These are phyloP conservation scores for Tetrapedia diversipes DNA, from an alignment of 2,888 invertebrate genomes.

Conservation along the genomic window DNA sequence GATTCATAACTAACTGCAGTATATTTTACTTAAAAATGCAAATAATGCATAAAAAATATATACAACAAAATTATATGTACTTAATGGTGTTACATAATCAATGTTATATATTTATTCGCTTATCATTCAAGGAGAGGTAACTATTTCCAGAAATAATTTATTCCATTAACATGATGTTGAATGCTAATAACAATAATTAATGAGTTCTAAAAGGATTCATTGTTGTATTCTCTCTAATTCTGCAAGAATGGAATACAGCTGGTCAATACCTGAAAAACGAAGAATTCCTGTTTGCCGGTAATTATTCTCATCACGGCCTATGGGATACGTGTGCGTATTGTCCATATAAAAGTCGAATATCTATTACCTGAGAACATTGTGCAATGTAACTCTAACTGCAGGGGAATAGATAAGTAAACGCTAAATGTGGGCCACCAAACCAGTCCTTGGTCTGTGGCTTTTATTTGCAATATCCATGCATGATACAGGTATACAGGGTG, in stretches of 20 bases:
- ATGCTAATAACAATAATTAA: neutral
- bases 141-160: slow-evolving; percentile 3
- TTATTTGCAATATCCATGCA: neutral
- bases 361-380: slow-evolving; percentile 50
- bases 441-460: slow-evolving; percentile 44
- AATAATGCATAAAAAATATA: no score
- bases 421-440: slow-evolving; percentile 53
- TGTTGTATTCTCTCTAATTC: neutral
- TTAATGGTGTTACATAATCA: neutral
- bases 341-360: slow-evolving; percentile 17
- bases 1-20: no score
- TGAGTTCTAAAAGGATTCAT: neutral
- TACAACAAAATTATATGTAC: neutral
- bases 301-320: slow-evolving; percentile 17
- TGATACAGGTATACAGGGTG: neutral
- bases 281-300: neutral
- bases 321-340: neutral
- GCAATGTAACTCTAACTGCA: slow-evolving; percentile 48
- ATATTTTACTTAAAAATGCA: no score
- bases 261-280: neutral
- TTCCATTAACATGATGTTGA: neutral
- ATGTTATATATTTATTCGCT: neutral
- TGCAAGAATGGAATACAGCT: neutral
- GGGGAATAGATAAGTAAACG: slow-evolving; percentile 51
- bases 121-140: neutral